Base-by-base conservation (phyloP, 2,888 invertebrate species). In the Plusia festucae region DNA sequence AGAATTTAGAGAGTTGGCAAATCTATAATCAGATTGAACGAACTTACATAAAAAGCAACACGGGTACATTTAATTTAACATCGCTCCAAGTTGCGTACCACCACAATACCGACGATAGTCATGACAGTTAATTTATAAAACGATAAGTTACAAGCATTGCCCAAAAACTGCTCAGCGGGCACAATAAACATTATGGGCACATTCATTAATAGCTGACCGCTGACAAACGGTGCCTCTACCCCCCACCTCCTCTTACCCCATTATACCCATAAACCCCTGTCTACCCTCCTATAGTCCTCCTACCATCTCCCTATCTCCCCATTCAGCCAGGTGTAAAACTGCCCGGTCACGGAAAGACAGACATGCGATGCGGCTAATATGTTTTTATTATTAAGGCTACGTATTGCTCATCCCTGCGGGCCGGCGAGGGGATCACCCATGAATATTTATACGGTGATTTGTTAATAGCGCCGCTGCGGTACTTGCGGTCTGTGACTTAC, bases 311-410 rank as follows among this genome's bases (percentile, higher is more conserved):
- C 84, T 82, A 77, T 84, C 88, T 85, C 88, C 88, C 90, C 83
- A 84, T 82, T 86, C 82, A 88, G 85, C 94, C 94, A 94, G 94
- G 94, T 94, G 94, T 94, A 93, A 94, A 94, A 94, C 93, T 93
- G 93, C 91, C 89, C 89, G 89, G 94, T 94, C 94, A 94, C 94
- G 94, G 90, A 93, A 93, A 91, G 87, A 90, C 90, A 90, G 92
- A 93, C 94, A 94, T 94, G 94, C 94, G 89, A 94, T 93, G 93
- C 89, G 90, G 91, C 93, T 94, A 94, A 94, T 94, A 94, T 92
- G 93, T 93, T 94, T 94, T 92, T 92, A 93, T 93, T 94, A 93
- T 93, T 91, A 93, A 92, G 92, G 87, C 85, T 87, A 90, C 87
- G 86, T 90, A 90, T 90, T 89, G 90, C 84, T 85, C 92, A 91